Conservation (phyloP, 92 coral and sea anemone genomes). For the Epizoanthus ramosus region DNA sequence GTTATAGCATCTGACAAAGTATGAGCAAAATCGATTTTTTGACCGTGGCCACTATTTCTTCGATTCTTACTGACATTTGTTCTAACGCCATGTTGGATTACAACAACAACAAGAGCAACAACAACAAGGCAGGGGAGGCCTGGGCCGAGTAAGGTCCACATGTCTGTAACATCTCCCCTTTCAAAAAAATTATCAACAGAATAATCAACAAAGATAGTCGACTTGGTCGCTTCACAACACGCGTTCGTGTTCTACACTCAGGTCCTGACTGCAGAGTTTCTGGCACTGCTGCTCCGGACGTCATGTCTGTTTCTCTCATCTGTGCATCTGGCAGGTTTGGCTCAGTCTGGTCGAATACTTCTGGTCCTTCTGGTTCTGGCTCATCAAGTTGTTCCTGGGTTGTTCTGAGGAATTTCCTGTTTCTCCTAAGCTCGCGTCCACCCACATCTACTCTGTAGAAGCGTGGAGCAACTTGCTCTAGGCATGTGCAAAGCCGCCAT, state of each 20-base stretch:
- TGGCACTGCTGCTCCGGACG: too few relatives aligned
- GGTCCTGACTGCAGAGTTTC: neutral
- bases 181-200: neutral
- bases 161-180: constrained; percentile 3
- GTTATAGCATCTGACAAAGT: constrained; percentile 31
- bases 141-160: neutral
- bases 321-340: too few relatives aligned
- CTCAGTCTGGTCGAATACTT: neutral
- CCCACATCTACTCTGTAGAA: constrained; percentile 26
- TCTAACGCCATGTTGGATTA: constrained; percentile 5
- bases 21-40: constrained; percentile 29
- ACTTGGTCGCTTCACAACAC: neutral
- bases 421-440: constrained; percentile 17
- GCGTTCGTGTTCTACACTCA: constrained; percentile 8
- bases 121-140: neutral
- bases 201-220: neutral
- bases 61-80: constrained; percentile 39
- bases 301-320: neutral
- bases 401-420: constrained; percentile 41
- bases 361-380: neutral
- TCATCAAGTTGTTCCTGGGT: neutral
- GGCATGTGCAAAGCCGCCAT: constrained; percentile 31
- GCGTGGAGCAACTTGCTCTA: constrained; percentile 22
- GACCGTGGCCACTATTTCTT: constrained; percentile 43
- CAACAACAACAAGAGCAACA: neutral